Evolutionary conservation across 2,797 vertebrate species (phyloP).

Genomic region (Babyrousa celebensis): DNA sequence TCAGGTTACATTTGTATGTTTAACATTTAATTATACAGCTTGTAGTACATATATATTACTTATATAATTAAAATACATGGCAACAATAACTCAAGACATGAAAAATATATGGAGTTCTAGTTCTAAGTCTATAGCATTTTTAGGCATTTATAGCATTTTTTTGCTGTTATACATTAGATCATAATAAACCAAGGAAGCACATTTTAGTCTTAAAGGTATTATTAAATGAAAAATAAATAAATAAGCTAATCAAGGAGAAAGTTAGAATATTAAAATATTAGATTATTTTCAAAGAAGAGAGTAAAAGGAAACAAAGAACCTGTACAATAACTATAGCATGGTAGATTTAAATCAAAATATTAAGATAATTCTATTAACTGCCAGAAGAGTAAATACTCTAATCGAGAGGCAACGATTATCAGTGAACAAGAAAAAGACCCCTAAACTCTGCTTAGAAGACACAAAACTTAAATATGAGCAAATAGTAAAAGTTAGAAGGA

Average conservation of each 20-base stretch:
- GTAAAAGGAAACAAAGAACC: conserved; percentile 1
- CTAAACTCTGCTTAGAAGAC: neutral
- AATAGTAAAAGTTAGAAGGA: conserved; percentile 19
- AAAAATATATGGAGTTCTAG: neutral
- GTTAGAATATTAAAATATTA: conserved; percentile 4
- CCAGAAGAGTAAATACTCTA: conserved; percentile 5
- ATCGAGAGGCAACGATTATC: conserved; percentile 27
- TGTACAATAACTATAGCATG: neutral
- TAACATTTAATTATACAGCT: neutral
- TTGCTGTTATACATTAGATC: neutral
- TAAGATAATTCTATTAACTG: conserved; percentile 30
- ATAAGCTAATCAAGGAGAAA: neutral
- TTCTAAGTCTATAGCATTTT: neutral
- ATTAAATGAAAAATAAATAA: conserved; percentile 60
- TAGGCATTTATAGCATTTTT: neutral
- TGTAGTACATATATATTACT: neutral
- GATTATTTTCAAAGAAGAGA: conserved; percentile 27
- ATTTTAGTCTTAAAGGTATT: conserved; percentile 16
- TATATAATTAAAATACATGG: conserved; percentile 18
- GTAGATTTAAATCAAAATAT: conserved; percentile 23
- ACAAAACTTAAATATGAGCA: neutral
- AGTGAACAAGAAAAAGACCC: neutral
- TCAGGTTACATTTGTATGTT: neutral
- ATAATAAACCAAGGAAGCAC: neutral
- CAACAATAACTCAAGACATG: neutral